phyloP scores from a whole-genome alignment of 1,140 invertebrate genomes.

The Lycorma delicatula region DNA sequence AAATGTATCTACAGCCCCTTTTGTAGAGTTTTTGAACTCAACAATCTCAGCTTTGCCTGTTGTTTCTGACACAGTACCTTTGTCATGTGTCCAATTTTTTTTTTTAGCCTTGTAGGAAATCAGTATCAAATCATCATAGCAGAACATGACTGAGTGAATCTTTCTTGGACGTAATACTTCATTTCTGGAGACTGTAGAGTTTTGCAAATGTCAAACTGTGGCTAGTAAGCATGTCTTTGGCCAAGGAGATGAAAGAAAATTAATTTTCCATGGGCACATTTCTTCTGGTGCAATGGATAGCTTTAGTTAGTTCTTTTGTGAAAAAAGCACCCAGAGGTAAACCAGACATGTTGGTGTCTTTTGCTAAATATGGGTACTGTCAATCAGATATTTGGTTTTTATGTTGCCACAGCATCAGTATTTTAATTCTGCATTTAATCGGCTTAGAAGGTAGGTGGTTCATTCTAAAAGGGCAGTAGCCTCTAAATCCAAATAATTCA shows the following conservation, averaged over 20 bases:
- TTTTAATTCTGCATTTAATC: conserved; percentile 28
- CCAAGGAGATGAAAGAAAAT: conserved; percentile 35
- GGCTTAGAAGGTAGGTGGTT: conserved; percentile 42
- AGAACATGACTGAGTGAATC: conserved; percentile 13
- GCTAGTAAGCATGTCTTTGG: conserved; percentile 27
- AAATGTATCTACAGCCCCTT: too few species aligned
- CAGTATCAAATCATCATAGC: conserved; percentile 32
- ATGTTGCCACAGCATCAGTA: conserved; percentile 24
- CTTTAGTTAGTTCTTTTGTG: conserved; percentile 11
- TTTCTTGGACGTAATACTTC: not conserved
- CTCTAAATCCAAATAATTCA: conserved; percentile 27
- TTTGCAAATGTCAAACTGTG: conserved; percentile 15
- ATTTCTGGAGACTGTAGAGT: conserved; percentile 11
- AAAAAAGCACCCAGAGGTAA: conserved; percentile 8
- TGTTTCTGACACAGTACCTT: conserved; percentile 32
- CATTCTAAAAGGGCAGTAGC: conserved; percentile 35
- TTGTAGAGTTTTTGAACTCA: too few species aligned
- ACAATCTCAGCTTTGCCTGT: not conserved
- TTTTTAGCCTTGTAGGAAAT: conserved; percentile 35
- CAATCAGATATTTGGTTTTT: conserved; percentile 23
- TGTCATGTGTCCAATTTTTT: conserved; percentile 31
- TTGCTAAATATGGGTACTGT: conserved; percentile 23
- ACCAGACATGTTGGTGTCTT: conserved; percentile 6
- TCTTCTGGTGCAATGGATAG: conserved; percentile 23
- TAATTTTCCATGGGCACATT: conserved; percentile 39